These are phyloP conservation scores for Prunella strophiata DNA, from an alignment of 2,797 vertebrate species.

Conservation along the genomic window DNA sequence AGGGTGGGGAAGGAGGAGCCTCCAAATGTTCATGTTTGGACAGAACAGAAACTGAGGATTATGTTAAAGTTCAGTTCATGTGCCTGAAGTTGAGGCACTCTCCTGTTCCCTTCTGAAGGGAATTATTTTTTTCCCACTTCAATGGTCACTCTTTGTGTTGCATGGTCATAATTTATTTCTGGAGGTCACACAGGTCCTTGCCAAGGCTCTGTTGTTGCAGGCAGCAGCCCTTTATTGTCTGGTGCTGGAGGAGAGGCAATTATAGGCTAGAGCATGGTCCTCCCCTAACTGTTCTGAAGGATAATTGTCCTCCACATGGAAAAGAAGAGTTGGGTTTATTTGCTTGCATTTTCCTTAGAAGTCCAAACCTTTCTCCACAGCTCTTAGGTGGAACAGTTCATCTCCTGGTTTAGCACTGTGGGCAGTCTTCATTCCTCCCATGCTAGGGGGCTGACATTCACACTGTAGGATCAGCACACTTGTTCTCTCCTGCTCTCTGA, in stretches of 20 bases:
- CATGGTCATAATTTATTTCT: background rate
- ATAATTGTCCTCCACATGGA: background rate
- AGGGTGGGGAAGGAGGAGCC: background rate
- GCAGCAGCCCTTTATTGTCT: background rate
- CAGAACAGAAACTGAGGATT: background rate
- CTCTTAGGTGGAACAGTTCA: background rate
- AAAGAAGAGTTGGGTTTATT: background rate
- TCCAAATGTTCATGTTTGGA: background rate
- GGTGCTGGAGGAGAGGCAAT: background rate
- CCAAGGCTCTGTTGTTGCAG: background rate
- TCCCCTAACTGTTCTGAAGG: background rate
- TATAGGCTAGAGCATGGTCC: background rate
- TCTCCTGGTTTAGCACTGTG: background rate
- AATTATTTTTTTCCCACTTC: background rate
- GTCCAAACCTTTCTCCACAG: background rate
- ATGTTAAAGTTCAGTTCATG: background rate
- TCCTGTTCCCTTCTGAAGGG: background rate
- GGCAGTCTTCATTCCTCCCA: background rate
- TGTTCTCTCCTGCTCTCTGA: background rate
- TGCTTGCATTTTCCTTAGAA: background rate
- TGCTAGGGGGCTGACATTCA: background rate
- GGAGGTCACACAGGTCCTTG: background rate
- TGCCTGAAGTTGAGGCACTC: background rate
- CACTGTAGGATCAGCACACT: background rate
- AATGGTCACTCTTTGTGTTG: background rate